Base-by-base conservation (phyloP, 2,113 vertebrate genomes). In the Tetraodon nigroviridis region DNA sequence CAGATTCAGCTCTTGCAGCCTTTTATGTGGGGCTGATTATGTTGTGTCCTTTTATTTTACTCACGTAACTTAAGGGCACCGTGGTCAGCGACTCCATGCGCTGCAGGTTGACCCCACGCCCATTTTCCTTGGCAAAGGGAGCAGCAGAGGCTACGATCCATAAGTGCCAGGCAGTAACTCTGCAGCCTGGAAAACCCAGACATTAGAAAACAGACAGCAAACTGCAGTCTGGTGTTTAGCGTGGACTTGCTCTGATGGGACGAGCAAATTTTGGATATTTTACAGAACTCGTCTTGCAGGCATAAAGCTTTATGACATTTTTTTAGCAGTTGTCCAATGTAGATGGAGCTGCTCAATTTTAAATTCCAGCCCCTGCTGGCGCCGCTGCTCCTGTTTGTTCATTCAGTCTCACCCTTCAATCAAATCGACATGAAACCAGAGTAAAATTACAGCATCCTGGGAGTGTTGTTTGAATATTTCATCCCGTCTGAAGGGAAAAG, bases 81-180 rank as follows among this genome's bases (percentile, higher is more conserved):
- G 19, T 61, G 57, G 66, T 46, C 41, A 53, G 64, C 74, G 69
- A 58, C 60, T 72, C 78, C 75, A 60, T 75, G 80, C 50, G 71
- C 73, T 58, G 21, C 54, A 52, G 63, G 57, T 45, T 79, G 66
- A 75, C 58, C 62, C 32, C 32, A 56, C 70, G 79, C 69, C 49
- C 46, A 19, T 73, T 84, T 71, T 6, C 10, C 58, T 55, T 71
- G 76, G 81, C 74, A 65, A 55, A 72, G 82, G 63, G 2, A 67
- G 82, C 78, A 75, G 80, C 32, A 37, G 32, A 2, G 24, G 32
- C 32, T 37, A 12, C 32, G 32, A 10, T 37, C 4, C 32, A 8
- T 3, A 2, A 12, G 32, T 81, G 75, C 72, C 67, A 52, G 58
- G 70, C 21, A 4, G 55, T 58, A 62, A 66, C 27, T 57, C 65